phyloP scores from a whole-genome alignment of 2,888 invertebrate genomes.

The Bombyx huttoni region DNA sequence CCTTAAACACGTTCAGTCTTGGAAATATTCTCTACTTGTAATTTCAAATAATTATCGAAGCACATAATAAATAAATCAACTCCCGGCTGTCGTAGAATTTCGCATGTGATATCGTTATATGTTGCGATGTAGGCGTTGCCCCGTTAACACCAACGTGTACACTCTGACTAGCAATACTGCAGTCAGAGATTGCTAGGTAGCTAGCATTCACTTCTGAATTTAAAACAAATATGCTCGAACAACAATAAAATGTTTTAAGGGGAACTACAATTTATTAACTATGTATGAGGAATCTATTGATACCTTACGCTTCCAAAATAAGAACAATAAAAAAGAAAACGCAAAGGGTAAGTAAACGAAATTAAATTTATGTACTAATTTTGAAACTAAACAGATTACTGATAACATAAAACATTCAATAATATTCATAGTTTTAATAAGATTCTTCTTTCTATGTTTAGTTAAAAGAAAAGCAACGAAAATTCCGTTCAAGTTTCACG shows the following conservation, averaged over 20 bases:
- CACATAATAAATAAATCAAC: background rate
- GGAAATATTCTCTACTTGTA: too few relatives aligned
- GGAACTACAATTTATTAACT: too few relatives aligned
- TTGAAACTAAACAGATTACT: too few relatives aligned
- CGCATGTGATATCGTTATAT: background rate
- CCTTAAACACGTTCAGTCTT: too few relatives aligned
- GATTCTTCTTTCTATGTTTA: background rate
- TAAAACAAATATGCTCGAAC: background rate
- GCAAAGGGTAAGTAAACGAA: too few relatives aligned
- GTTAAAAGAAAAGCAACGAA: background rate
- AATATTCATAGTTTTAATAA: too few relatives aligned
- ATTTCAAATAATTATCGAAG: too few relatives aligned
- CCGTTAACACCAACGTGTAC: constrained; percentile 1
- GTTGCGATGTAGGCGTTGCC: background rate
- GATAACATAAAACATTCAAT: too few relatives aligned
- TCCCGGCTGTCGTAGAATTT: background rate
- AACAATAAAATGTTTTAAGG: background rate
- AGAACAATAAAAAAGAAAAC: too few relatives aligned
- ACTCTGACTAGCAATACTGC: constrained; percentile 10
- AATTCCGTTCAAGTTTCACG: background rate
- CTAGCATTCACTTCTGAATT: background rate
- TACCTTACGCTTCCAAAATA: too few relatives aligned
- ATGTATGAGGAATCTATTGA: too few relatives aligned
- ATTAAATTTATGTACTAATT: too few relatives aligned
- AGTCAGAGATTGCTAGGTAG: constrained; percentile 11